Percentiles rank a stretch among this genome's conserved stretches.
These are phyloP conservation scores for Melitaea athalia DNA, from an alignment of 2,888 invertebrate species.

Conservation along the genomic window DNA sequence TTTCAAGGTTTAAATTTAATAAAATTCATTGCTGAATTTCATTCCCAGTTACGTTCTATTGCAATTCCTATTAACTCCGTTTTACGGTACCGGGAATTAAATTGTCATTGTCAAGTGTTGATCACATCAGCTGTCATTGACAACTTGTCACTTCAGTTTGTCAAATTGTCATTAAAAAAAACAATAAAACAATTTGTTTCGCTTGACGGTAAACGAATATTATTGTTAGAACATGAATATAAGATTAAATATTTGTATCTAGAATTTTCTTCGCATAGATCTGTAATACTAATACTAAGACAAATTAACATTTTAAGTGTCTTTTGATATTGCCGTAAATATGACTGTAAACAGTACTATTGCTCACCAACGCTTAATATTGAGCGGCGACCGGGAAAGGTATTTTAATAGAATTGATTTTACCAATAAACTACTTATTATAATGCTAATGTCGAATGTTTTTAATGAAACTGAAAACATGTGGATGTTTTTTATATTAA, in stretches of 20 bases:
- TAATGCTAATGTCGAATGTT: too few relatives aligned
- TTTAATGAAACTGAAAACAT: too few relatives aligned
- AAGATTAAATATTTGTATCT: background rate
- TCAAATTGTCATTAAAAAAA: background rate
- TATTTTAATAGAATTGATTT: constrained; percentile 36
- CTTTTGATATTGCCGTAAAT: constrained; percentile 11
- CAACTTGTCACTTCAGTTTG: too few relatives aligned
- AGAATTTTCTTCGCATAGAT: background rate
- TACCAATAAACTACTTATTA: too few relatives aligned
- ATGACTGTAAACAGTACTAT: constrained; percentile 80
- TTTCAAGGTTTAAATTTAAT: too few relatives aligned
- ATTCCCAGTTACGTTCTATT: too few relatives aligned
- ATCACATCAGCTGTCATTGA: too few relatives aligned
- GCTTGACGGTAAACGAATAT: background rate
- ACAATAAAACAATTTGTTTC: background rate
- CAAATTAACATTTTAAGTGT: background rate
- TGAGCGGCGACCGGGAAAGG: constrained; percentile 79
- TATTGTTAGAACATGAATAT: background rate
- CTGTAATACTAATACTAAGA: background rate
- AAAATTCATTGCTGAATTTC: too few relatives aligned
- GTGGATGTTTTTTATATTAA: too few relatives aligned
- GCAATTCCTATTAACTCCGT: too few relatives aligned
- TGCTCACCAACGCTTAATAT: constrained; percentile 75
- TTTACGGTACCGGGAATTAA: too few relatives aligned
- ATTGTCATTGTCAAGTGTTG: too few relatives aligned